These are phyloP conservation scores for Elephantulus edwardii DNA, from an alignment of 2,113 vertebrate species.

Conservation along the genomic window DNA sequence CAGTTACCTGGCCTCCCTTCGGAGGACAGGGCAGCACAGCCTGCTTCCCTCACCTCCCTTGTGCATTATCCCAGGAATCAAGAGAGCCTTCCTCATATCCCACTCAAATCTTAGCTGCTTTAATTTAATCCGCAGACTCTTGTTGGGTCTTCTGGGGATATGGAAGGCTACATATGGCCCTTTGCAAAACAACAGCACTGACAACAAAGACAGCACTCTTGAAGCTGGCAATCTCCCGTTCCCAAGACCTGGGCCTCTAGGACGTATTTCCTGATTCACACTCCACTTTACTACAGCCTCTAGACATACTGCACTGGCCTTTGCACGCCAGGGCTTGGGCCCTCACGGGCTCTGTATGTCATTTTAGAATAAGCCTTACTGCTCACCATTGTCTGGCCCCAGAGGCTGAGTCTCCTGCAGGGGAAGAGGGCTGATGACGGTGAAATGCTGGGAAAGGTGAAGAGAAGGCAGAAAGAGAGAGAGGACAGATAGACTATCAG, in stretches of 20 bases:
- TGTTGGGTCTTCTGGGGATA: neutral
- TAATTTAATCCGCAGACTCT: conserved; percentile 3
- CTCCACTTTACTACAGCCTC: neutral
- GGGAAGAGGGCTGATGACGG: neutral
- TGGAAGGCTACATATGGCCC: neutral
- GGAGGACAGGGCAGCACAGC: neutral
- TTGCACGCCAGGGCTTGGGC: neutral
- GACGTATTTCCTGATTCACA: neutral
- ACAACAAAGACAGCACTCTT: neutral
- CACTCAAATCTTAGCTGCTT: conserved; percentile 46
- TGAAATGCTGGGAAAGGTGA: neutral
- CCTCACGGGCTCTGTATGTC: neutral
- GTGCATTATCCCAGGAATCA: neutral
- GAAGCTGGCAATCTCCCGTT: neutral
- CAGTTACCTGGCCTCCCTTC: neutral
- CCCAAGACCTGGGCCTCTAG: neutral
- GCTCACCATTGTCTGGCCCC: neutral
- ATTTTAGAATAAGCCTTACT: neutral
- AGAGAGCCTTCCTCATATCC: neutral
- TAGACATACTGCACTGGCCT: neutral
- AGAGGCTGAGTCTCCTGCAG: neutral
- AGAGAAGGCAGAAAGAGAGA: no score
- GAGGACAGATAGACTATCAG: neutral
- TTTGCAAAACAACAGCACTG: neutral
- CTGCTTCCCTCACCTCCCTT: neutral